phyloP scores from a whole-genome alignment of 2,113 vertebrate species.

The Amphiprion ocellaris region DNA sequence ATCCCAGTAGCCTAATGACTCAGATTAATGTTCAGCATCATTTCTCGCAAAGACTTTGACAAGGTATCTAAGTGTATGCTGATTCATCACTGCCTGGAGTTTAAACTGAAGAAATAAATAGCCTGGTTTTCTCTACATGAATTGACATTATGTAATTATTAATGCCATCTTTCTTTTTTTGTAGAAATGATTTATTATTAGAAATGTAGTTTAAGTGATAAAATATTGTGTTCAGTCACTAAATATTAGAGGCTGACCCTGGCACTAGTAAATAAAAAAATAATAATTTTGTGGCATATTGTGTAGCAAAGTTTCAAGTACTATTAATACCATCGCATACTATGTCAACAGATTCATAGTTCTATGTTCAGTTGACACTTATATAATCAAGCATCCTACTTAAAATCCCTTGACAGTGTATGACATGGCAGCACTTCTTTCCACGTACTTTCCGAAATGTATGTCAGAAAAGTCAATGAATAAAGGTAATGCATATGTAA shows the following conservation, averaged over 20 bases:
- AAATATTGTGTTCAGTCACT: background rate
- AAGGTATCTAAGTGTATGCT: background rate
- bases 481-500: background rate
- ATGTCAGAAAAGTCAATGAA: background rate
- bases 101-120: slow-evolving; percentile 4
- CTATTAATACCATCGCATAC: background rate
- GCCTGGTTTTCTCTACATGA: background rate
- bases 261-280: too few relatives aligned
- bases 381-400: background rate
- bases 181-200: background rate
- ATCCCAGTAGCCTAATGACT: background rate
- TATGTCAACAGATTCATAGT: background rate
- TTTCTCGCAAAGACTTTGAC: background rate
- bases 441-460: background rate
- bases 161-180: slow-evolving; percentile 7
- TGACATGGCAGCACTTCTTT: background rate
- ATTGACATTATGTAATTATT: slow-evolving; percentile 1
- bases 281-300: background rate
- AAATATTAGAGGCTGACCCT: background rate
- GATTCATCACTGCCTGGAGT: slow-evolving; percentile 1
- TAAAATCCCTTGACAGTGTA: background rate
- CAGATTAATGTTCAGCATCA: background rate
- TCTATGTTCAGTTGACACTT: background rate
- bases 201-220: slow-evolving; percentile 1
- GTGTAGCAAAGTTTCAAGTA: too few relatives aligned